Evolutionary conservation across 2,113 vertebrate species (phyloP), one percentile per base, ranked within the genome.

Genomic region (Lasiurus borealis): DNA sequence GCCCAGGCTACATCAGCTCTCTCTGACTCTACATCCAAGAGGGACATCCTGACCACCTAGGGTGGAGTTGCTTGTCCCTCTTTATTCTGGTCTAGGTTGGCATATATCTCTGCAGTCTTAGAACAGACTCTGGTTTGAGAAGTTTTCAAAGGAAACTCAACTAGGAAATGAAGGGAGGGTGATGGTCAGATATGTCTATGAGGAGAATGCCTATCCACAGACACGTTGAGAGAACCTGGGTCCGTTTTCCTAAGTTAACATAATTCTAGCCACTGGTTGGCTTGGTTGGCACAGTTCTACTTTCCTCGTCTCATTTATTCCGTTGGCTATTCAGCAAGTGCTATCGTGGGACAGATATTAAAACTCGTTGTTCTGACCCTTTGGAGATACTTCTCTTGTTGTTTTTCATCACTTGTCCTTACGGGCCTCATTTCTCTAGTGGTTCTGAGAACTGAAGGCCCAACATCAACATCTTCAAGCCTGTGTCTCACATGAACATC

Each of bases 81-180:
- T 46, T 21, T 57, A 40, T 40, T 84, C 52, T 76, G 44, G 27
- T 23, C 36, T 25, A 36, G 34, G 18, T 82, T n/a, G 73, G 64
- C 29, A 31, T 25, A 23, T n/a, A 85, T 21, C 46, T 66, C 78
- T 77, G 16, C 8, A 69, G 25, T 86, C 44, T 92, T 69, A 91
- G 73, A 59, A 59, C 27, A 89, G 64, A 27, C 46, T 93, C 40
- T 75, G 48, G 34, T 10, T 86, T 44, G n/a, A 52, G n/a, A 66
- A 81, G 29, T 78, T 95, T 89, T 86, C 59, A 76, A 88, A 89
- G 87, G 48, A 91, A 77, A 89, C 25, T 77, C 68, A 95, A 86
- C 8, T 40, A 84, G 90, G 44, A 89, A 92, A 76, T 83, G 57
- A 83, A 9, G 34, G 50, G 62, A 57, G 44, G 44, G 57, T 50